A percentile compares a stretch with the other conserved stretches of the same genome.
Evolutionary conservation across 2,113 vertebrate species (phyloP).

Genomic region (Syngnathoides biaculeatus): DNA sequence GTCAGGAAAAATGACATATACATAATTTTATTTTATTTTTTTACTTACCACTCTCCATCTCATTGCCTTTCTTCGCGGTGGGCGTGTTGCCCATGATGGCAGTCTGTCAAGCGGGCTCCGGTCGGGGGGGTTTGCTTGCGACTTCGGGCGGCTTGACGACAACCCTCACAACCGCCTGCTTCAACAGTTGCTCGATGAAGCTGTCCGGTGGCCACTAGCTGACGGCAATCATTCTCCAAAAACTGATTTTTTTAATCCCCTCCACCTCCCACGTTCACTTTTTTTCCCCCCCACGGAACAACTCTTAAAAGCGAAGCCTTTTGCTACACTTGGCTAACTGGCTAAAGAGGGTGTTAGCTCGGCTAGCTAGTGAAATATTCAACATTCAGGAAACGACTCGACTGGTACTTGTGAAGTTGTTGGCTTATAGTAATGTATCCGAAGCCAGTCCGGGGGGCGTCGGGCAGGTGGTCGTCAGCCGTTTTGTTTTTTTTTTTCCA

Average conservation of each 20-base stretch:
- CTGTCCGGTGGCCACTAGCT: conserved; percentile 59
- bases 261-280: background rate
- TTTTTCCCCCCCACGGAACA: background rate
- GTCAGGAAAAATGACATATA: background rate
- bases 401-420: background rate
- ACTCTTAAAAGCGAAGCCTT: conserved; percentile 28
- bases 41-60: conserved; percentile 86
- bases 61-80: conserved; percentile 90
- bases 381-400: background rate
- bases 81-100: conserved; percentile 92
- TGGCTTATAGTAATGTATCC: background rate
- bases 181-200: conserved; percentile 18
- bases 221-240: conserved; percentile 62
- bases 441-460: conserved; percentile 39
- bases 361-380: conserved; percentile 15
- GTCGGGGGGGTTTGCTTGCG: conserved; percentile 38
- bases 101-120: conserved; percentile 65
- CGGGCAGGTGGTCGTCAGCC: conserved; percentile 17
- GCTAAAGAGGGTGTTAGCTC: conserved; percentile 43
- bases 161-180: background rate
- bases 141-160: conserved; percentile 8
- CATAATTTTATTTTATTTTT: background rate
- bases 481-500: too few species aligned
- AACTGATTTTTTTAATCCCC: conserved; percentile 15
- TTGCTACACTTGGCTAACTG: conserved; percentile 29